These are phyloP conservation scores for Clupea harengus DNA, from an alignment of 2,113 vertebrate species.

Conservation along the genomic window DNA sequence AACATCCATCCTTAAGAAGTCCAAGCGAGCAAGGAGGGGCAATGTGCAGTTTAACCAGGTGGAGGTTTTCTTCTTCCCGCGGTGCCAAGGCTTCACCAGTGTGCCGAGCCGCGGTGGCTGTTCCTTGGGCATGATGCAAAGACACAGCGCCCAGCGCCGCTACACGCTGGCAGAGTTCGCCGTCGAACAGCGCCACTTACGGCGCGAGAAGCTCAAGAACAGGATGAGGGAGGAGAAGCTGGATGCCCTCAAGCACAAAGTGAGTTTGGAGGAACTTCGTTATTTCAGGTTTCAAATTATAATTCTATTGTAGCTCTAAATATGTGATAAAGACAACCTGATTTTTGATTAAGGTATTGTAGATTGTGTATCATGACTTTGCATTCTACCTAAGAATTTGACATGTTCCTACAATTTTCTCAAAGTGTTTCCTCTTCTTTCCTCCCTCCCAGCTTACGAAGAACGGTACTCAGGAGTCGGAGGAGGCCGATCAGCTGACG, in stretches of 20 bases:
- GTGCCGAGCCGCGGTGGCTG: conserved; percentile 94
- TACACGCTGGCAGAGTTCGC: conserved; percentile 88
- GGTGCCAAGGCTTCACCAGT: conserved; percentile 96
- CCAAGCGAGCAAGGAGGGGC: conserved; percentile 74
- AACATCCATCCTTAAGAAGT: conserved; percentile 87
- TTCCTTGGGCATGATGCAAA: conserved; percentile 89
- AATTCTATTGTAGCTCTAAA: not conserved
- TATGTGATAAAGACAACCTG: not conserved
- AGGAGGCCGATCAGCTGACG: conserved; percentile 83
- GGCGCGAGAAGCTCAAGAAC: conserved; percentile 80
- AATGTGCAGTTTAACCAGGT: conserved; percentile 88
- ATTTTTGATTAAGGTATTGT: too few species aligned
- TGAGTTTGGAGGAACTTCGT: conserved; percentile 42
- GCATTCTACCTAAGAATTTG: too few species aligned
- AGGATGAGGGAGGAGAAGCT: conserved; percentile 88
- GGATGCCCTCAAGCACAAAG: conserved; percentile 81
- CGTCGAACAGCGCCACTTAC: conserved; percentile 77
- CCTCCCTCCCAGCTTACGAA: conserved; percentile 76
- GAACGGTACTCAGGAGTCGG: conserved; percentile 77
- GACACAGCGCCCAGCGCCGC: conserved; percentile 75
- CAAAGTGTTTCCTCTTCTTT: not conserved
- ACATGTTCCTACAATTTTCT: too few species aligned
- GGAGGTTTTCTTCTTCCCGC: conserved; percentile 92
- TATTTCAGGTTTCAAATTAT: not conserved
- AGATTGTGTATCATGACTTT: too few species aligned